phyloP scores from a whole-genome alignment of 2,888 invertebrate genomes.

The Lithophane ornitopus region DNA sequence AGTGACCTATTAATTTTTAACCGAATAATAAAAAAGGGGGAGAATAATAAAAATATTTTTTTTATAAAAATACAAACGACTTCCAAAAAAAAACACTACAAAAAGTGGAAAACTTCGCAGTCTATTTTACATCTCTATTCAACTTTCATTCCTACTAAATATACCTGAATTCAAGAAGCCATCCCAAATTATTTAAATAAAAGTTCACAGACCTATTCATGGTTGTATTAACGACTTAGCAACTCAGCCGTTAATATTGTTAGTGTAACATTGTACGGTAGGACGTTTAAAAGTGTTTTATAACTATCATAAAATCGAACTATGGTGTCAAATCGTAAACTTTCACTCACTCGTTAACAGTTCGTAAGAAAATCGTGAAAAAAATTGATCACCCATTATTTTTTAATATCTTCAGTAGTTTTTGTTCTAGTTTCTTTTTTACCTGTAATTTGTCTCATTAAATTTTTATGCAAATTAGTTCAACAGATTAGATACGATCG shows the following conservation, averaged over 20 bases:
- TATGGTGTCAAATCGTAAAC: constrained; percentile 84
- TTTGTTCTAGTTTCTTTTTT: constrained; percentile 34
- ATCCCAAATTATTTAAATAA: constrained; percentile 11
- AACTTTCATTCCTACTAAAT: not conserved
- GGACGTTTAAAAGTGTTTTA: constrained; percentile 74
- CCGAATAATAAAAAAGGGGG: too few species aligned
- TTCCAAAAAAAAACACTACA: too few species aligned
- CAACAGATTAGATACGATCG: not conserved
- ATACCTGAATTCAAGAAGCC: not conserved
- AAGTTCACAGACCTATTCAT: constrained; percentile 54
- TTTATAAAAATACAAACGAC: too few species aligned
- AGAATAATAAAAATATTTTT: too few species aligned
- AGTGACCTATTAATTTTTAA: too few species aligned
- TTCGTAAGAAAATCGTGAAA: constrained; percentile 75
- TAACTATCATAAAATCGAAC: constrained; percentile 79
- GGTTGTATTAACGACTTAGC: constrained; percentile 57
- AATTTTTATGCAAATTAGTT: constrained; percentile 28
- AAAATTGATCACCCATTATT: constrained; percentile 66
- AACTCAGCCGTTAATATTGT: constrained; percentile 60
- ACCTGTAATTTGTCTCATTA: constrained; percentile 25
- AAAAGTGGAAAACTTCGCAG: not conserved
- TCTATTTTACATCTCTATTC: not conserved
- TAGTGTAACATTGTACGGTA: constrained; percentile 68
- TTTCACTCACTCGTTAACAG: constrained; percentile 84
- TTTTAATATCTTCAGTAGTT: constrained; percentile 36